Conservation (phyloP, 1,140 invertebrate genomes). For the Meteorus sp. region DNA sequence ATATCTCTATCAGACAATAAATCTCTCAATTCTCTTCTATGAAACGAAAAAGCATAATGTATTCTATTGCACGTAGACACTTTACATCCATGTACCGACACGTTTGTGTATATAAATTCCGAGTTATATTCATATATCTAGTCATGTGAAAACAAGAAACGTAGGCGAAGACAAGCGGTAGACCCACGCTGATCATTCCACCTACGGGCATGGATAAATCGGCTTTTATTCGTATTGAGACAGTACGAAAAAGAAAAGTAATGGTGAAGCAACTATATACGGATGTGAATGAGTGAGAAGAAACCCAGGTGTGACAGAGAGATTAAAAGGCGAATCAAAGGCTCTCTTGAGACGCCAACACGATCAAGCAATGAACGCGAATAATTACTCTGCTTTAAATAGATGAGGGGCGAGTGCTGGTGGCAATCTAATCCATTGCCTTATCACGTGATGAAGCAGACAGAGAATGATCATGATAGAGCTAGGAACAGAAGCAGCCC, state of each 20-base stretch:
- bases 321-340: background rate
- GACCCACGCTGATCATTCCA: background rate
- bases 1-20: too few species aligned
- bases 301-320: background rate
- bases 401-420: conserved; percentile 8
- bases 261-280: too few species aligned
- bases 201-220: background rate
- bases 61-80: too few species aligned
- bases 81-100: too few species aligned
- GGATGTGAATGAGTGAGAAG: background rate
- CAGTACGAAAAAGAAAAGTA: too few species aligned
- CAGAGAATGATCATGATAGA: too few species aligned
- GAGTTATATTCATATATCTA: too few species aligned
- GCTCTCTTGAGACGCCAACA: background rate
- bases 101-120: too few species aligned
- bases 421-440: conserved; percentile 25
- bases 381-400: conserved; percentile 25
- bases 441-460: conserved; percentile 9
- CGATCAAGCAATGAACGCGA: background rate
- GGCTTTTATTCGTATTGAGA: background rate
- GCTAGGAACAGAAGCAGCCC: too few species aligned
- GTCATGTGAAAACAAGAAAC: background rate
- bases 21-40: too few species aligned
- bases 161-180: too few species aligned
- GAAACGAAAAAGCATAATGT: too few species aligned